Evolutionary conservation across 1,140 invertebrate species (phyloP).

Genomic region (Sinella curviseta): DNA sequence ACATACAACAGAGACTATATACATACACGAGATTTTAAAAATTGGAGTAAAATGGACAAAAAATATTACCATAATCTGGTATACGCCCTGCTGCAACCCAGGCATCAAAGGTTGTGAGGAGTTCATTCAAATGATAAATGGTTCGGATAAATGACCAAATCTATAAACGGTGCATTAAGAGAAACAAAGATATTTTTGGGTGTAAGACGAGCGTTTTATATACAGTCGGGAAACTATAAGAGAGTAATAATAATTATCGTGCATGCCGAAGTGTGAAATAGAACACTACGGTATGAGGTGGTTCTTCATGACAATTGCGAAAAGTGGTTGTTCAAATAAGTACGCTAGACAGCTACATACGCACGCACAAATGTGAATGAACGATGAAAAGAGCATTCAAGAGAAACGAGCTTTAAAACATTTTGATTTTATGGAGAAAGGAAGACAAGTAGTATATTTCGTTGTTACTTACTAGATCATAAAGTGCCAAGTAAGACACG

Average conservation of each 20-base stretch:
- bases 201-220: no score
- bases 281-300: background rate
- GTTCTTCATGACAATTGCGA: constrained; percentile 1
- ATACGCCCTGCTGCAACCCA: constrained; percentile 41
- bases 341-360: background rate
- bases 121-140: constrained; percentile 44
- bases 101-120: constrained; percentile 42
- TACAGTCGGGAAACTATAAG: background rate
- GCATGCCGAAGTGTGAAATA: constrained; percentile 21
- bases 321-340: background rate
- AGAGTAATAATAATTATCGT: background rate
- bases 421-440: no score
- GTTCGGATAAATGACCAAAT: constrained; percentile 43
- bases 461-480: constrained; percentile 39
- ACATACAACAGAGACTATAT: no score
- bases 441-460: no score
- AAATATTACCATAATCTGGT: constrained; percentile 37
- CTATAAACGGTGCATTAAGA: constrained; percentile 26
- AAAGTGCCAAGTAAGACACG: constrained; percentile 36
- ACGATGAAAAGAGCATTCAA: background rate
- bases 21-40: no score
- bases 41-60: background rate
- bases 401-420: no score
- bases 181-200: background rate
- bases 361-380: background rate